These are phyloP conservation scores for Sebastes dallii DNA, from an alignment of 2,797 vertebrate species.

Conservation along the genomic window DNA sequence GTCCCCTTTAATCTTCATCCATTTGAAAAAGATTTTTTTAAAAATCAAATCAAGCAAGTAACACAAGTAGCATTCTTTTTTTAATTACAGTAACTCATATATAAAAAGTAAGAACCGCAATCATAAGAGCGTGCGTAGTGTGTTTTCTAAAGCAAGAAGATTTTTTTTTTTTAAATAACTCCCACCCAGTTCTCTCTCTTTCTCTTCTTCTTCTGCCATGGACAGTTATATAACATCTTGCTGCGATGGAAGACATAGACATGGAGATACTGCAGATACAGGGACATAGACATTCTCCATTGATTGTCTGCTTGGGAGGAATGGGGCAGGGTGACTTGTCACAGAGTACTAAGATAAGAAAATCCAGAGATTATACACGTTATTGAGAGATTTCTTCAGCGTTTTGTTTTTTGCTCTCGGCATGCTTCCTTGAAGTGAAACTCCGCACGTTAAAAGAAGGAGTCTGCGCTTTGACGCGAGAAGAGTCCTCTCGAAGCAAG, in stretches of 20 bases:
- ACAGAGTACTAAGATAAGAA: slow-evolving; percentile 40
- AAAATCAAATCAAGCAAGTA: background rate
- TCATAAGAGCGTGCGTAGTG: slow-evolving; percentile 73
- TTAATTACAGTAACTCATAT: slow-evolving; percentile 83
- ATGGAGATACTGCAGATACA: slow-evolving; percentile 43
- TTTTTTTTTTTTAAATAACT: slow-evolving; percentile 18
- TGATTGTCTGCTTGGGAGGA: slow-evolving; percentile 73
- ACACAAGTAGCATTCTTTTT: slow-evolving; percentile 58
- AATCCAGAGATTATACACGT: slow-evolving; percentile 47
- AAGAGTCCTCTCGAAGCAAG: slow-evolving; percentile 23
- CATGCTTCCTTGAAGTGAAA: slow-evolving; percentile 41
- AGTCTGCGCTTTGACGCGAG: background rate
- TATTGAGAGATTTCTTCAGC: slow-evolving; percentile 29
- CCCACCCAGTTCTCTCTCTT: slow-evolving; percentile 23
- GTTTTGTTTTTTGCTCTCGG: slow-evolving; percentile 5
- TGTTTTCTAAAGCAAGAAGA: slow-evolving; percentile 63
- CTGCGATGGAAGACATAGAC: slow-evolving; percentile 61
- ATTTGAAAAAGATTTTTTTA: background rate
- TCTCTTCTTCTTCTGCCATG: slow-evolving; percentile 13
- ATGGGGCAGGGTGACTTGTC: slow-evolving; percentile 54
- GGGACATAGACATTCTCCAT: slow-evolving; percentile 52
- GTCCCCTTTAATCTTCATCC: background rate
- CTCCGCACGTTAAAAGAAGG: slow-evolving; percentile 3
- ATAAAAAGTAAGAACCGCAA: slow-evolving; percentile 80
- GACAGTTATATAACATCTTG: slow-evolving; percentile 46